Percentiles rank a stretch among this genome's conserved stretches.
phyloP scores from a whole-genome alignment of 2,113 vertebrate genomes.

The Amazona vittata region DNA sequence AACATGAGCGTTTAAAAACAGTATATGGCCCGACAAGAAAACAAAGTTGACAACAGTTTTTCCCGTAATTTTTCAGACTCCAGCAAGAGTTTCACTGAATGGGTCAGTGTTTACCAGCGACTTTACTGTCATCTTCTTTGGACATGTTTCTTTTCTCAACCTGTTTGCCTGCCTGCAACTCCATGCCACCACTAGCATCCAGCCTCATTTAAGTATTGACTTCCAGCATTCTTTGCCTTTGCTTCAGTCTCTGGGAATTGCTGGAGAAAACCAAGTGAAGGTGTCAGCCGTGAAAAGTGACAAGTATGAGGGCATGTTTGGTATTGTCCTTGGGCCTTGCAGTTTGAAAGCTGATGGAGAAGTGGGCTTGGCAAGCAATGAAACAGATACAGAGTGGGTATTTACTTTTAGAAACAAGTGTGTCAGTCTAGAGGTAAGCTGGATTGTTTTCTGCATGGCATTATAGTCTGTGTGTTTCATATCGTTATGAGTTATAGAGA shows the following conservation, averaged over 20 bases:
- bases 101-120: conserved; percentile 64
- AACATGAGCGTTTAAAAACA: background rate
- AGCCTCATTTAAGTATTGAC: conserved; percentile 54
- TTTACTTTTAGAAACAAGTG: conserved; percentile 75
- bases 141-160: conserved; percentile 29
- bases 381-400: conserved; percentile 52
- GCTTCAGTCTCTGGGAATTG: conserved; percentile 69
- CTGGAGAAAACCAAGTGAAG: conserved; percentile 58
- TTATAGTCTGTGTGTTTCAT: background rate
- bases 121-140: conserved; percentile 42
- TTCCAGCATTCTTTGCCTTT: conserved; percentile 71
- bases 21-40: background rate
- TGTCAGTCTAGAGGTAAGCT: conserved; percentile 71
- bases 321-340: conserved; percentile 74
- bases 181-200: background rate
- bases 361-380: background rate
- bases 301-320: conserved; percentile 20
- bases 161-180: conserved; percentile 56
- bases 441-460: background rate
- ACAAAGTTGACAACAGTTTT: background rate
- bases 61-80: conserved; percentile 64
- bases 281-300: conserved; percentile 27
- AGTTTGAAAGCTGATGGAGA: conserved; percentile 63
- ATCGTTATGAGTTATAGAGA: background rate
- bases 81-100: conserved; percentile 69